A percentile compares a stretch with the other conserved stretches of the same genome.
phyloP scores from a whole-genome alignment of 2,113 vertebrate genomes.

The Gallinago media region DNA sequence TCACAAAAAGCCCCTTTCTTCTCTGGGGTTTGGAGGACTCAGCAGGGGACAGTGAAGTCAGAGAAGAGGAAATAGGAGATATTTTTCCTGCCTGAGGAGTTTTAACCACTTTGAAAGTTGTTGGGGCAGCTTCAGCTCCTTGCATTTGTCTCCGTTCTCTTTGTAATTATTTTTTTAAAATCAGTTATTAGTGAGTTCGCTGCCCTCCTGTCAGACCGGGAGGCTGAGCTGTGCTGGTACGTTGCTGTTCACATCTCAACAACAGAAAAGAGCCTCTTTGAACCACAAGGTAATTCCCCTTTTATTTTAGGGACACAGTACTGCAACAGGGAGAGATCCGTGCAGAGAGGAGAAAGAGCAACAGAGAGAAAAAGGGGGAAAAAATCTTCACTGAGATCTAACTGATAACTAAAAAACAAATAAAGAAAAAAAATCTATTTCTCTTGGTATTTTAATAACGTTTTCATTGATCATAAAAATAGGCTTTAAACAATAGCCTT shows the following conservation, averaged over 20 bases:
- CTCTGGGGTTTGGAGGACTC: background rate
- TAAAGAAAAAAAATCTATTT: background rate
- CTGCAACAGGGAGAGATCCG: background rate
- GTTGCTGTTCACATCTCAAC: background rate
- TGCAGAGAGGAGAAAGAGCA: background rate
- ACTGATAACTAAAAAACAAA: background rate
- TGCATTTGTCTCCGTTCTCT: background rate
- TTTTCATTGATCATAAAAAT: conserved; percentile 21
- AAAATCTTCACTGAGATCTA: background rate
- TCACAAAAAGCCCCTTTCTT: background rate
- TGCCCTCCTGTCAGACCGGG: background rate
- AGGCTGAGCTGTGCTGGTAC: background rate
- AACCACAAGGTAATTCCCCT: background rate
- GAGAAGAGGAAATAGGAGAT: background rate
- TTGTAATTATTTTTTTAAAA: background rate
- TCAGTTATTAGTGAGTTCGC: background rate
- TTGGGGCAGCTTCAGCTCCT: background rate
- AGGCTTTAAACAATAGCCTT: background rate
- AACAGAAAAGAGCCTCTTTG: background rate
- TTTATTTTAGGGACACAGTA: background rate
- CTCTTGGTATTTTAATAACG: conserved; percentile 18
- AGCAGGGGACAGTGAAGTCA: background rate
- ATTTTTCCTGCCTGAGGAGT: background rate
- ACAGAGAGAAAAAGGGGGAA: background rate
- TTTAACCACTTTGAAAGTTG: background rate